These are phyloP conservation scores for Cyclargus thomasi DNA, from an alignment of 1,140 invertebrate species.

Conservation along the genomic window DNA sequence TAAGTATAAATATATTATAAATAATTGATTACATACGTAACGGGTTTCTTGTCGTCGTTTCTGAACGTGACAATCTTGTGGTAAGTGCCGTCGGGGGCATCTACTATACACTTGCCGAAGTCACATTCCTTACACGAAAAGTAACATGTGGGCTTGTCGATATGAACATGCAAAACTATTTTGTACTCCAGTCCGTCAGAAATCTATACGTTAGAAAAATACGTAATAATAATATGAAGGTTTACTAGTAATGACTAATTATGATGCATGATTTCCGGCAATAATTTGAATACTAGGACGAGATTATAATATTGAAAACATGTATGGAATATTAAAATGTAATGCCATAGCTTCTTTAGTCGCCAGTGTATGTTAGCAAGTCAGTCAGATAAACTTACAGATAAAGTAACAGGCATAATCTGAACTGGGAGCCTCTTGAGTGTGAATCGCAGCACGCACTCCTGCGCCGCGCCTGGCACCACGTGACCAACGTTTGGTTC, in stretches of 20 bases:
- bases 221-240: too few species aligned
- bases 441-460: conserved; percentile 52
- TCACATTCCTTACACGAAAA: conserved; percentile 57
- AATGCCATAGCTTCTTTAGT: too few species aligned
- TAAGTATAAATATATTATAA: conserved; percentile 2
- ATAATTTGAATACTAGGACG: too few species aligned
- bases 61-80: conserved; percentile 54
- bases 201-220: conserved; percentile 35
- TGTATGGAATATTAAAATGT: too few species aligned
- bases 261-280: too few species aligned
- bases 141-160: conserved; percentile 54
- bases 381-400: conserved; percentile 42
- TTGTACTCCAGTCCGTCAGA: conserved; percentile 58
- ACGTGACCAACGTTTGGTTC: conserved; percentile 54
- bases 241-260: too few species aligned
- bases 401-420: conserved; percentile 51
- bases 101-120: conserved; percentile 60
- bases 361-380: not conserved
- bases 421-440: conserved; percentile 58
- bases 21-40: conserved; percentile 36
- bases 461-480: conserved; percentile 39
- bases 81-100: conserved; percentile 58
- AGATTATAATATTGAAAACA: too few species aligned
- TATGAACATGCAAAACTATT: conserved; percentile 52
- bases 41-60: conserved; percentile 48